phyloP scores from a whole-genome alignment of 64 coral and sea anemone genomes.

The Catalaphyllia jardinei region DNA sequence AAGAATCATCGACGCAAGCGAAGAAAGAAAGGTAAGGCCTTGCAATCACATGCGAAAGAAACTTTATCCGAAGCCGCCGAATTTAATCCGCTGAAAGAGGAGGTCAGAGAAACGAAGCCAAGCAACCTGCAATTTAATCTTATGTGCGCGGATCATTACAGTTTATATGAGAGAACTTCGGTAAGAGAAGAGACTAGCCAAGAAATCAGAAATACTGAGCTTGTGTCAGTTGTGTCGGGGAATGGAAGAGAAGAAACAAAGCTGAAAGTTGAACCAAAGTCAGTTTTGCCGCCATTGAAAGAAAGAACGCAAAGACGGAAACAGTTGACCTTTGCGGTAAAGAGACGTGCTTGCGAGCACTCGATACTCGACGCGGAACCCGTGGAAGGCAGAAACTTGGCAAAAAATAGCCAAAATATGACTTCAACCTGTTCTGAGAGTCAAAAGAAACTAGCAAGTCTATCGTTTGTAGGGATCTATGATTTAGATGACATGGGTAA shows the following conservation, averaged over 20 bases:
- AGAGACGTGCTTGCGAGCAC: neutral
- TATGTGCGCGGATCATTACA: slow-evolving; percentile 10
- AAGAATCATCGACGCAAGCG: slow-evolving; percentile 3
- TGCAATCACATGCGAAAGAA: neutral
- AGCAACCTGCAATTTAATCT: neutral
- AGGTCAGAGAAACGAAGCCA: neutral
- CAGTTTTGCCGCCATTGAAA: slow-evolving; percentile 9
- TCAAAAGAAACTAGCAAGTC: slow-evolving; percentile 18
- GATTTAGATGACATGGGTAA: slow-evolving; percentile 23
- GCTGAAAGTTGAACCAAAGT: neutral
- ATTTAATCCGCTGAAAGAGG: neutral
- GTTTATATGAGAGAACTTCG: slow-evolving; percentile 28
- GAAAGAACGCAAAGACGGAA: neutral
- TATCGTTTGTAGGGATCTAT: slow-evolving; percentile 36
- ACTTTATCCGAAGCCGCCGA: neutral
- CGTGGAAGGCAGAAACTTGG: neutral
- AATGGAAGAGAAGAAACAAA: neutral
- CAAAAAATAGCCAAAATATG: neutral
- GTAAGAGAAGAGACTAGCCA: neutral
- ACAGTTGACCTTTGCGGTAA: neutral
- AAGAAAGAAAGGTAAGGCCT: neutral
- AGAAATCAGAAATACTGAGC: neutral
- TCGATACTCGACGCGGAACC: neutral
- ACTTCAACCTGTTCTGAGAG: neutral
- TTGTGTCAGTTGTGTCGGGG: neutral